Base-by-base conservation (phyloP, 2,888 invertebrate species). In the Laothoe populi region DNA sequence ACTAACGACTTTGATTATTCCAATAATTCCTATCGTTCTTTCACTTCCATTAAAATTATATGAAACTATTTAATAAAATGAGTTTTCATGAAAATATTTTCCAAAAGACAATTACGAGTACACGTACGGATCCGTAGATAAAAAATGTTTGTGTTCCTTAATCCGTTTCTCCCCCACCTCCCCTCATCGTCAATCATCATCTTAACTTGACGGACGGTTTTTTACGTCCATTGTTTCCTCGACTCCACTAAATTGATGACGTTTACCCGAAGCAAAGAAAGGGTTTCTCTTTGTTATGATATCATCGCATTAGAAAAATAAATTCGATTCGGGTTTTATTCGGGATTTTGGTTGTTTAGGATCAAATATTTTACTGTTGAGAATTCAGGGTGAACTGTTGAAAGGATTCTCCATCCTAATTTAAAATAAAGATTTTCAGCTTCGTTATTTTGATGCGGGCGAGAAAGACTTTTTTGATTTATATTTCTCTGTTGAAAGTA, bases 151-250 rank as follows among this genome's bases (percentile, higher is more conserved):
- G 5, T 13, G 13, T 8, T 19, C 44, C n/a, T 7, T 10, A 19
- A 19, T 11, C 19, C 53, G 53, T 11, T 11, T 19, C 11, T 31
- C 1, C 19, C 49, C 31, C 16, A 19, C 19, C 19, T 53, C 19
- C 19, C 53, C 46, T 13, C 45, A 45, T 85, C 87, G 80, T 88
- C 87, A 88, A 88, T 88, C 88, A 87, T 86, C 74, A 77, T 78
- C 78, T 75, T 66, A 74, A 68, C 71, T 74, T 69, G 73, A 70
- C 75, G 66, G 45, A 46, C 24, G 57, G 35, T 57, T 61, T 57
- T 61, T 61, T 57, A 79, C 75, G 70, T 49, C 78, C 69, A 76
- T 86, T 87, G 83, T 87, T 82, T 81, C 66, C 67, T 63, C 70
- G 72, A 67, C 63, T 67, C 66, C 61, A 63, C 69, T 68, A 75